These are phyloP conservation scores for Diglossa brunneiventris DNA, from an alignment of 2,113 vertebrate species.

Conservation along the genomic window DNA sequence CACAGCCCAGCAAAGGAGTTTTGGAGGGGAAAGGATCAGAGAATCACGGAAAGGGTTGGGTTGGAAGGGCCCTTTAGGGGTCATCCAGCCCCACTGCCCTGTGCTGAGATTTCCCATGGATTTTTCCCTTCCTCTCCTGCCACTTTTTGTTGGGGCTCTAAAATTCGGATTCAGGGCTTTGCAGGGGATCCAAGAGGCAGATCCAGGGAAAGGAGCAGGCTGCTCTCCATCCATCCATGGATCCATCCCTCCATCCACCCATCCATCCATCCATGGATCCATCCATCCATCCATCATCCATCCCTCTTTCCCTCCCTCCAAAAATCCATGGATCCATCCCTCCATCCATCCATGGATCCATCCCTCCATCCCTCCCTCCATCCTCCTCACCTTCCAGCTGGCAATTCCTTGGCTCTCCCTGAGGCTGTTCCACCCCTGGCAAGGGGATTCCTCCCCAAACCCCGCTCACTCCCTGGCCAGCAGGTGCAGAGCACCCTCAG, in stretches of 20 bases:
- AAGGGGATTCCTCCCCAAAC: background rate
- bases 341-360: background rate
- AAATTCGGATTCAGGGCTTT: too few species aligned
- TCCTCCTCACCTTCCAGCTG: background rate
- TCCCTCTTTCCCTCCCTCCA: too few species aligned
- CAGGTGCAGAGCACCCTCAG: background rate
- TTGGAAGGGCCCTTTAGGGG: background rate
- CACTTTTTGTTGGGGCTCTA: rapidly evolving
- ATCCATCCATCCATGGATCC: background rate
- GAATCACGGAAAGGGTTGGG: rapidly evolving
- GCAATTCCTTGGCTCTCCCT: background rate
- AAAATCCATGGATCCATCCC: background rate
- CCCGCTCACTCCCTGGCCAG: rapidly evolving
- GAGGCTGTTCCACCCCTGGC: too few species aligned
- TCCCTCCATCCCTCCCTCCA: background rate
- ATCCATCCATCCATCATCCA: background rate
- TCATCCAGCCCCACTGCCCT: rapidly evolving
- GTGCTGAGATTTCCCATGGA: rapidly evolving
- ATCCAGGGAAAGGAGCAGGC: background rate
- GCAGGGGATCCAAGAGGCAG: background rate
- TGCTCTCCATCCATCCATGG: background rate
- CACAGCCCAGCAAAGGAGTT: background rate
- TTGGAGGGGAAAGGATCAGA: background rate
- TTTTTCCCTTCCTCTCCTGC: background rate
- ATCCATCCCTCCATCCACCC: too few species aligned